These are phyloP conservation scores for Azorinus chamasolen DNA, from an alignment of 2,888 invertebrate genomes.

Conservation along the genomic window DNA sequence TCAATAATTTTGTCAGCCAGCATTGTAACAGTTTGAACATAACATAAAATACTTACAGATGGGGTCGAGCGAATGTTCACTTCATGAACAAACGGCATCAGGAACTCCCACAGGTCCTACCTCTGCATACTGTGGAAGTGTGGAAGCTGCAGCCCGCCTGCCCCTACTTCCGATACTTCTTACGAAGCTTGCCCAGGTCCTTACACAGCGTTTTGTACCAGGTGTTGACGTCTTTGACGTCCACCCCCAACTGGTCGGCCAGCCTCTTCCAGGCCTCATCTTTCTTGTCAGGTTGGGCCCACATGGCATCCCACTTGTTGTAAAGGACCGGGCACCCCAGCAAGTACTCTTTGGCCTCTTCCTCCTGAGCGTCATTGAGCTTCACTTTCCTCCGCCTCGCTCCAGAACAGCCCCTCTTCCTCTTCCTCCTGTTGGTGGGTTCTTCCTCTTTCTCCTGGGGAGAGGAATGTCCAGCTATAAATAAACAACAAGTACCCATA, in stretches of 20 bases:
- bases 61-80: too few relatives aligned
- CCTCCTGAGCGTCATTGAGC: slow-evolving; percentile 1
- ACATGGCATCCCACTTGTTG: background rate
- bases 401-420: background rate
- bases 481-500: background rate
- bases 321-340: background rate
- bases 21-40: too few relatives aligned
- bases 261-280: background rate
- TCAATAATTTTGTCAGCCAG: too few relatives aligned
- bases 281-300: background rate
- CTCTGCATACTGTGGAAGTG: too few relatives aligned
- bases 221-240: background rate
- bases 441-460: background rate
- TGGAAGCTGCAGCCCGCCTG: slow-evolving; percentile 1
- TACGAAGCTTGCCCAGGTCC: background rate
- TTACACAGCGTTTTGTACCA: slow-evolving; percentile 1
- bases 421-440: slow-evolving; percentile 1
- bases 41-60: too few relatives aligned
- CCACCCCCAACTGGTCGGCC: background rate
- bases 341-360: background rate
- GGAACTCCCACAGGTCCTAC: too few relatives aligned
- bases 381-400: background rate
- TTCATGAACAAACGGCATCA: too few relatives aligned
- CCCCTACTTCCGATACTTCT: background rate
- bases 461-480: slow-evolving; percentile 1